phyloP scores from a whole-genome alignment of 2,888 invertebrate genomes.

The Phalera bucephala region DNA sequence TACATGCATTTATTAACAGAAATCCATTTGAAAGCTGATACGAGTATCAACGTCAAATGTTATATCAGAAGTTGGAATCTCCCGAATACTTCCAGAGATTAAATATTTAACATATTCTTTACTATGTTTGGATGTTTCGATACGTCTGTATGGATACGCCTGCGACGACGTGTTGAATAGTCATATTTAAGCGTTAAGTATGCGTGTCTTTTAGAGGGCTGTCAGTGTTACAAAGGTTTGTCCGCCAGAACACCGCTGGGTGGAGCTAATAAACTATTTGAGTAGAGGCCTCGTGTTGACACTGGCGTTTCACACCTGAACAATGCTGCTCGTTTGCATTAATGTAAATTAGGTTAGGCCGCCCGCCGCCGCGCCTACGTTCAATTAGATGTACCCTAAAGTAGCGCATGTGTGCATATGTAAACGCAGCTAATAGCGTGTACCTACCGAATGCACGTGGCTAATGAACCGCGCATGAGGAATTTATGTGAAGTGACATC shows the following conservation, averaged over 20 bases:
- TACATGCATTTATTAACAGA: not conserved
- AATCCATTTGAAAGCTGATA: conserved; percentile 14
- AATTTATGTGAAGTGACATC: conserved; percentile 1
- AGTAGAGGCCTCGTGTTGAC: conserved; percentile 79
- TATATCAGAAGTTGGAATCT: conserved; percentile 15
- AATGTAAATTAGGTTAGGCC: conserved; percentile 82
- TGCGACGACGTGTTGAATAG: conserved; percentile 62
- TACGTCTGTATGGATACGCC: conserved; percentile 45
- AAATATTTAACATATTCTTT: conserved; percentile 20
- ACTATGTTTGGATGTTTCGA: conserved; percentile 23
- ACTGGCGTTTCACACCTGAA: conserved; percentile 83
- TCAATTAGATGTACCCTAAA: conserved; percentile 78
- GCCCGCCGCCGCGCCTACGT: conserved; percentile 72
- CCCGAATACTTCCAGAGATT: conserved; percentile 20
- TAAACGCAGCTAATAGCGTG: conserved; percentile 57
- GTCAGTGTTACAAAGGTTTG: conserved; percentile 75
- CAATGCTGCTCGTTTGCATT: conserved; percentile 83
- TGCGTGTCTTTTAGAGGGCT: conserved; percentile 71
- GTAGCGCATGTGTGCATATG: conserved; percentile 71
- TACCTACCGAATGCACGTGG: conserved; percentile 25
- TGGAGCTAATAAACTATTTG: conserved; percentile 83
- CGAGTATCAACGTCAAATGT: conserved; percentile 10
- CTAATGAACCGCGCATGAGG: conserved; percentile 23
- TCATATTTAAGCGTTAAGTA: conserved; percentile 73
- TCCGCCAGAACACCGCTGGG: conserved; percentile 76